Base-by-base conservation (phyloP, 2,113 vertebrate genomes). In the Gobiocypris rarus region DNA sequence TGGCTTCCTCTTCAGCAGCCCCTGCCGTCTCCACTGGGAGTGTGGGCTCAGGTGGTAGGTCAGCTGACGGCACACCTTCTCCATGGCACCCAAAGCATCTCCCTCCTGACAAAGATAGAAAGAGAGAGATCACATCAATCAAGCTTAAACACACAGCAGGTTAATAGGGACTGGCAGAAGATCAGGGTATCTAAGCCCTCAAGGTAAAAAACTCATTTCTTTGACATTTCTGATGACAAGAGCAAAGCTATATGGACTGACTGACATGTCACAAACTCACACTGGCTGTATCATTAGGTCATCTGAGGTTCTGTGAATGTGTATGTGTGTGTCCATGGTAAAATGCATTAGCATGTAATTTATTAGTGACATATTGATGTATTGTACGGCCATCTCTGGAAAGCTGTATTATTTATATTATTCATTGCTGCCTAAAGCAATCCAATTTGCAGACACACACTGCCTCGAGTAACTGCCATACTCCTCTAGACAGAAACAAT, bases 21-120 rank as follows among this genome's bases (percentile, higher is more conserved):
- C 97, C 63, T 96, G 97, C 52, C 96, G 95, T 89, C 96, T 95
- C 96, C 97, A 98, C 93, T 96, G 97, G 0, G 97, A 97, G 89
- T 99, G 98, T 0, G 98, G 98, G 92, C 98, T 99, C 84, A 99
- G 97, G 91, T 99, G 98, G 90, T 99, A 99, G 24, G 97, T 98
- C 93, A 99, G 95, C 94, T 99, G 98, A 75, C 97, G 93, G 92
- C 98, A 98, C 9, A 99, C 96, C 93, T 99, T 99, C 93, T 99
- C 98, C 96, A 98, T 97, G 52, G 96, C 93, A 1, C 96, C 96
- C 0, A 98, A 91, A 0, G 96, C 95, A 41, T 99, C 97, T 0
- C 96, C 96, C 61, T 99, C 98, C 98, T 99, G 61, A 56, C 79
- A 81, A 84, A 80, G 28, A 43, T n/a, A 31, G 69, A 80, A 34